These are phyloP conservation scores for Nysson spinosus DNA, from an alignment of 2,888 invertebrate species.

Conservation along the genomic window DNA sequence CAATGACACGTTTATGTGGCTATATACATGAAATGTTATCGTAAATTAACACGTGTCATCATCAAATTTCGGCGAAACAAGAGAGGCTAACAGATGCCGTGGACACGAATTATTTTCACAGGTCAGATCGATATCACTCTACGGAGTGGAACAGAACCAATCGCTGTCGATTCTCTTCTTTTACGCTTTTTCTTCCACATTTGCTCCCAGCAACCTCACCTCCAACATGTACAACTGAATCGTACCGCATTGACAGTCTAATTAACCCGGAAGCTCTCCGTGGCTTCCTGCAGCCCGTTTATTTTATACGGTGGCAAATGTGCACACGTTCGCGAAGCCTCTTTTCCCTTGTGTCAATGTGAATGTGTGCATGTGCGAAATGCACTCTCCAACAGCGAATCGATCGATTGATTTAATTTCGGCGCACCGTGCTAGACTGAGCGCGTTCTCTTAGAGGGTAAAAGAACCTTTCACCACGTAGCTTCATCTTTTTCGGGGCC, in stretches of 20 bases:
- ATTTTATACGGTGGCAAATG: too few species aligned
- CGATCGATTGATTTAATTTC: conserved; percentile 38
- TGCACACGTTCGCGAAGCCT: too few species aligned
- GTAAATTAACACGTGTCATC: not conserved
- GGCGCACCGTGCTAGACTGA: conserved; percentile 3
- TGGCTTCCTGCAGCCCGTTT: conserved; percentile 5
- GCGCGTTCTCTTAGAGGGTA: conserved; percentile 3
- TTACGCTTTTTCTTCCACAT: not conserved
- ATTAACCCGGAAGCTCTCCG: conserved; percentile 32
- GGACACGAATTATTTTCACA: conserved; percentile 1
- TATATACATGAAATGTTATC: too few species aligned
- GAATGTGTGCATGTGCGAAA: not conserved
- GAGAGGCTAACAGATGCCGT: not conserved
- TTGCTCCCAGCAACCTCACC: not conserved
- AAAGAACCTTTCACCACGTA: not conserved
- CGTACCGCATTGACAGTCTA: conserved; percentile 31
- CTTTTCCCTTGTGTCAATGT: not conserved
- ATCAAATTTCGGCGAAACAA: not conserved
- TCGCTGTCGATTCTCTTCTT: conserved; percentile 7
- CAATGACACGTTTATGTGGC: too few species aligned
- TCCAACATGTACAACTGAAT: not conserved
- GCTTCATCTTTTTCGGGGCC: not conserved
- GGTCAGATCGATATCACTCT: conserved; percentile 3
- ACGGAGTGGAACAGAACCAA: conserved; percentile 4
- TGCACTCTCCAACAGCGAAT: conserved; percentile 4